These are phyloP conservation scores for Onchidella celtica DNA, from an alignment of 2,888 invertebrate species.

Conservation along the genomic window DNA sequence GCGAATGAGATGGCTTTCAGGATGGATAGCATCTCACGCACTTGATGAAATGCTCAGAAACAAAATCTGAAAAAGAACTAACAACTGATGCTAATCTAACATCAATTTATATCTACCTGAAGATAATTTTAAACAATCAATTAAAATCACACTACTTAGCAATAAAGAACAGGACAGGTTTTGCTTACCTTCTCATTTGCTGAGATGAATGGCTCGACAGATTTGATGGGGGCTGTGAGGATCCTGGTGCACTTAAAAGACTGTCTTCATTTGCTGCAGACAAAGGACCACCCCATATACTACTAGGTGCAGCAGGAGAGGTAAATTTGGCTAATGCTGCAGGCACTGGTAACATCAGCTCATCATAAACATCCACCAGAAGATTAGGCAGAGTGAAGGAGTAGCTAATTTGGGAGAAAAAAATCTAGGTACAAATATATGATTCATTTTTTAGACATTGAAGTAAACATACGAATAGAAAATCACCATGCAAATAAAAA, in stretches of 20 bases:
- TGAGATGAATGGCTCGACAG: slow-evolving; percentile 40
- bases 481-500: too few species aligned
- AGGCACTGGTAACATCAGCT: slow-evolving; percentile 74
- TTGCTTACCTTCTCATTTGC: slow-evolving; percentile 21
- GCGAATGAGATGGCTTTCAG: too few species aligned
- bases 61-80: too few species aligned
- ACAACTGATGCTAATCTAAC: too few species aligned
- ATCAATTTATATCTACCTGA: too few species aligned
- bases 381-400: slow-evolving; percentile 62
- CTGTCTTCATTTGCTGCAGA: slow-evolving; percentile 27
- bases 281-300: neutral
- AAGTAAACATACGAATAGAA: neutral
- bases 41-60: too few species aligned
- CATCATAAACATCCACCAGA: slow-evolving; percentile 70
- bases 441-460: too few species aligned
- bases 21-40: too few species aligned
- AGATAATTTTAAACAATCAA: too few species aligned
- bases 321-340: slow-evolving; percentile 61
- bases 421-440: too few species aligned
- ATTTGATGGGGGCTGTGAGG: slow-evolving; percentile 28
- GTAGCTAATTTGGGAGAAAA: slow-evolving; percentile 58
- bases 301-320: slow-evolving; percentile 61
- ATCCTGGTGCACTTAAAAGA: slow-evolving; percentile 31
- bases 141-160: too few species aligned
- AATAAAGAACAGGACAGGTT: neutral